Base-by-base conservation (phyloP, 2,888 invertebrate genomes). In the Neocrepidodera transversa region DNA sequence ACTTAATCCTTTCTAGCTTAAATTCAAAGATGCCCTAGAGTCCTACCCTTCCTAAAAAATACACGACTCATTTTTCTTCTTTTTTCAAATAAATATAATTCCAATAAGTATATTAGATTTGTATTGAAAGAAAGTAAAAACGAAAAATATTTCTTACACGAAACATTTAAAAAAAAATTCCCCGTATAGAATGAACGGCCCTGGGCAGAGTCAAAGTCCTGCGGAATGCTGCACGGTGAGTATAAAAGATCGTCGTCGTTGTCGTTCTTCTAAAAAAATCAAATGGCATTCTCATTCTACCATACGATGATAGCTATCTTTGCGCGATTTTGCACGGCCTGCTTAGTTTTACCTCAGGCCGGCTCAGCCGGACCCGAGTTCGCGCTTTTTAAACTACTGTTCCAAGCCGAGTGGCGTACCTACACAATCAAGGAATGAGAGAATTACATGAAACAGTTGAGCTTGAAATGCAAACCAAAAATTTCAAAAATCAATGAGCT, bases 191-290 rank as follows among this genome's bases (percentile, higher is more conserved):
- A 28, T 4, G 2, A 28, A 28, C 14, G 32, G 20, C 43, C 58
- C 48, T 40, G 54, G 63, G 61, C 64, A 62, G 64, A 68, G 70
- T 71, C 71, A 71, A 71, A 68, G 68, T 68, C 70, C 68, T 63
- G 58, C 66, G 72, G 72, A 73, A 74, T 73, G 73, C 66, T 72
- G 73, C 69, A 71, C 61, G 73, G 74, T 71, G 64, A 69, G 71
- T 71, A 68, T 16, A 32, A 13, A 10, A 13, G 32, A 13, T 32
- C 32, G 17, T 17, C 38, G 13, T 38, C 7, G 35, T 2, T 13
- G 66, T 50, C 30, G 16, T 35, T 56, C 26, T 52, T 50, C 35
- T 64, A 62, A 68, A 71, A 67, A 68, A 67, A 69, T 57, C 54
- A 57, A 58, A 58, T 58, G 51, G 50, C 54, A 51, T 54, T 53